Evolutionary conservation across 2,113 vertebrate genomes (phyloP).

Genomic region (Oryzias melastigma): DNA sequence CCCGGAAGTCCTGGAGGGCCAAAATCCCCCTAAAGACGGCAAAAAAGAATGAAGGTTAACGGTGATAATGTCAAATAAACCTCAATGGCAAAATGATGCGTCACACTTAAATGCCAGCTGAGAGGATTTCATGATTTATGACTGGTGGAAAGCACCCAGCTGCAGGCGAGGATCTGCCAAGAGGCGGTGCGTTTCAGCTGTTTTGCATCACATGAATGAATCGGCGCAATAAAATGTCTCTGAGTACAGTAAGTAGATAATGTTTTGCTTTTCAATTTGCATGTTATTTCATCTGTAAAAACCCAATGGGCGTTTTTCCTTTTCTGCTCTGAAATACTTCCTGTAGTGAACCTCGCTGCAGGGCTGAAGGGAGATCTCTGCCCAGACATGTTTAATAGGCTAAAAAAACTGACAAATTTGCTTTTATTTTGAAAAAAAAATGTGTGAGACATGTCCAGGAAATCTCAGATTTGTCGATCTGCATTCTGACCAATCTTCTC

Average conservation of each 20-base stretch:
- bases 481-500: slow-evolving; percentile 22
- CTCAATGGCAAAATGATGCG: not conserved
- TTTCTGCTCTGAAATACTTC: not conserved
- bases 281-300: not conserved
- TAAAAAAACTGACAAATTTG: too few species aligned
- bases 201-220: not conserved
- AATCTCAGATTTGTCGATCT: not conserved
- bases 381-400: too few species aligned
- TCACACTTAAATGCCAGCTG: not conserved
- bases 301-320: not conserved
- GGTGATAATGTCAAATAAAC: slow-evolving; percentile 7
- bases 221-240: not conserved
- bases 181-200: slow-evolving; percentile 1
- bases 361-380: too few species aligned
- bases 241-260: not conserved
- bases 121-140: slow-evolving; percentile 21
- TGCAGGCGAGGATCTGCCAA: not conserved
- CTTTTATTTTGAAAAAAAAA: too few species aligned
- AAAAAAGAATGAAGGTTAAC: slow-evolving; percentile 13
- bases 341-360: too few species aligned
- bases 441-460: too few species aligned
- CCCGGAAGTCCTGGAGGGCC: slow-evolving; percentile 82
- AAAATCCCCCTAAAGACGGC: slow-evolving; percentile 76
- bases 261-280: not conserved
- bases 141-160: slow-evolving; percentile 37